Evolutionary conservation across 1,140 invertebrate genomes (phyloP), one percentile per base, ranked within the genome.

Genomic region (Macrocentrus cingulum): DNA sequence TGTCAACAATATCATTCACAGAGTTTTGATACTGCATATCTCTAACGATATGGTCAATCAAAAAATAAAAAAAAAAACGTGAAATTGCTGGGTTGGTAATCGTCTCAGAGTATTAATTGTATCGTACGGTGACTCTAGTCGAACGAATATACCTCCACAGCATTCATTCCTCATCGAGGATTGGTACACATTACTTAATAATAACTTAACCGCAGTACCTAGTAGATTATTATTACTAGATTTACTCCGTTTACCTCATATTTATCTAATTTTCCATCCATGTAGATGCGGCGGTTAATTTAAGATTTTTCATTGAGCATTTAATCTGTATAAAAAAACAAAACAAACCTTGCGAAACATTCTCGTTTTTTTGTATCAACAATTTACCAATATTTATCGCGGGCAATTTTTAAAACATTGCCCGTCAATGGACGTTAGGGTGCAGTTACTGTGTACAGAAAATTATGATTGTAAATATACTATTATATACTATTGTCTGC

Each of bases 131-230:
- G 74, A 65, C 69, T 76, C 74, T 76, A 76, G 73, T 78, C 72
- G 69, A 74, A 70, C 67, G 59, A 63, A 74, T 71, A 77, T 76
- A 76, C 70, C 72, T 76, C 72, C 67, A 69, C 60, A 65, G 61
- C 56, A 54, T 48, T 39, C 13, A 39, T 39, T n/a, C 7, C 36
- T 36, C 29, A 48, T 36, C 18, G 48, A 56, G 54, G 54, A 11
- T 48, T 29, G 34, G 36, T 39, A 56, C 61, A 60, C 62, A 70
- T 75, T 75, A 77, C 74, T 77, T 77, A 77, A 77, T 62, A 69
- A 64, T 73, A 75, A 75, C 74, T 75, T 77, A 75, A 75, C 63
- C 58, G 57, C 67, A 71, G 73, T 77, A 77, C 73, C 74, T 75
- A 75, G 55, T 71, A 73, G 66, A 64, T 48, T 57, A 69, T 62